phyloP scores from a whole-genome alignment of 1,140 invertebrate genomes.

The Eupristina koningsbergeri region DNA sequence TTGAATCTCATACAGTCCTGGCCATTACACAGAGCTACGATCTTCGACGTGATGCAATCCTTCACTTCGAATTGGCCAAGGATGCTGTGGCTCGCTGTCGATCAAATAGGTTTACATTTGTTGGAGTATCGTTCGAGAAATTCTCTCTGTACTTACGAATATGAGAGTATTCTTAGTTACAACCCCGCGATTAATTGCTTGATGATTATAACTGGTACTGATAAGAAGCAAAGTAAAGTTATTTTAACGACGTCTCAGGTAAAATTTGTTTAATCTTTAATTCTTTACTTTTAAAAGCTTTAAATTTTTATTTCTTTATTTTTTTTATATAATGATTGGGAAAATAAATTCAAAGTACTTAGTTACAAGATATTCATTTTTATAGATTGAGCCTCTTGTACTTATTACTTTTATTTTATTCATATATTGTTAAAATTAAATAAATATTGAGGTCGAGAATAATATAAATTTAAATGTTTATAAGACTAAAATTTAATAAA shows the following conservation, averaged over 20 bases:
- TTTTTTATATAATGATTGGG: too few relatives aligned
- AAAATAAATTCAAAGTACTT: too few relatives aligned
- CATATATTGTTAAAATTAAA: too few relatives aligned
- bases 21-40: conserved; percentile 92
- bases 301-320: too few relatives aligned
- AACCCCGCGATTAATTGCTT: conserved; percentile 90
- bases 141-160: conserved; percentile 91
- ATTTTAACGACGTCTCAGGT: conserved; percentile 90
- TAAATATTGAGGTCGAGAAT: too few relatives aligned
- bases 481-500: too few relatives aligned
- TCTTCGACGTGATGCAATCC: conserved; percentile 97
- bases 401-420: too few relatives aligned
- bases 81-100: conserved; percentile 91
- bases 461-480: too few relatives aligned
- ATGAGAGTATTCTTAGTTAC: conserved; percentile 88
- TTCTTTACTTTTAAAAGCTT: too few relatives aligned
- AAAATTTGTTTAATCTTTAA: neutral
- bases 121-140: conserved; percentile 90
- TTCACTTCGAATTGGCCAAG: conserved; percentile 96
- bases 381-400: too few relatives aligned
- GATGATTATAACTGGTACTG: conserved; percentile 91
- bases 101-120: conserved; percentile 93
- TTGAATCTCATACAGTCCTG: conserved; percentile 95
- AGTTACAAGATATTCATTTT: too few relatives aligned
- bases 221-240: conserved; percentile 92